Base-by-base conservation (phyloP, 1,140 invertebrate genomes). In the Subanguina moxae region DNA sequence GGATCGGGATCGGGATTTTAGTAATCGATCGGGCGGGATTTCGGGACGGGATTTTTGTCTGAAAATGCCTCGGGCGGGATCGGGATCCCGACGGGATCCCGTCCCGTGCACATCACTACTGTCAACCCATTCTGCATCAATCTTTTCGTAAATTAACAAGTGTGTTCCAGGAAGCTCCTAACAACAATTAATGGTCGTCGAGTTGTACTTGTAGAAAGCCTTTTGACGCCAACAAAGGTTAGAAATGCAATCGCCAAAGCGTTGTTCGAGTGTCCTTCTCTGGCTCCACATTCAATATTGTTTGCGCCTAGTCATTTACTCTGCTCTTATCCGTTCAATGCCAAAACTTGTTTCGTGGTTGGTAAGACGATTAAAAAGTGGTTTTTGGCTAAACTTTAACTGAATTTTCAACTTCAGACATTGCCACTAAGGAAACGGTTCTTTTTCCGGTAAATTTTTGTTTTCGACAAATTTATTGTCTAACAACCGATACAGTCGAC, bases 251-350 rank as follows among this genome's bases (percentile, higher is more conserved):
- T 73, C 28, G 72, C 73, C 1, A 52, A 52, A 3, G 71, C 63
- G 13, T 43, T 73, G 23, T 77, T 73, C 30, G 72, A 77, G 17
- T 62, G 21, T 28, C 52, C 61, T 19, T 46, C 68, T 23, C 32
- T 73, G 43, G 11, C 1, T 23, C 58, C 65, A 25, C 30, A 69
- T 46, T 75, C 71, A 5, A 61, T 72, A 23, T 25, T 76, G 19
- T 73, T 73, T 23, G 72, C 74, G 11, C 72, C 72, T 0, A 70
- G 64, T 21, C 72, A 73, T 76, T 61, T 73, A 19, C 30, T 76
- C 8, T 75, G 74, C 57, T 58, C 72, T n/a, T 76, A 76, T 45
- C 65, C 72, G 15, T 73, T 73, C 64, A 73, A 75, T 61, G 38
- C 74, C 8, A 71, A 62, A 59, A 76, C 57, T 57, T 67, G 64